Base-by-base conservation (phyloP, 2,888 invertebrate genomes). In the Cheilosia vernalis region DNA sequence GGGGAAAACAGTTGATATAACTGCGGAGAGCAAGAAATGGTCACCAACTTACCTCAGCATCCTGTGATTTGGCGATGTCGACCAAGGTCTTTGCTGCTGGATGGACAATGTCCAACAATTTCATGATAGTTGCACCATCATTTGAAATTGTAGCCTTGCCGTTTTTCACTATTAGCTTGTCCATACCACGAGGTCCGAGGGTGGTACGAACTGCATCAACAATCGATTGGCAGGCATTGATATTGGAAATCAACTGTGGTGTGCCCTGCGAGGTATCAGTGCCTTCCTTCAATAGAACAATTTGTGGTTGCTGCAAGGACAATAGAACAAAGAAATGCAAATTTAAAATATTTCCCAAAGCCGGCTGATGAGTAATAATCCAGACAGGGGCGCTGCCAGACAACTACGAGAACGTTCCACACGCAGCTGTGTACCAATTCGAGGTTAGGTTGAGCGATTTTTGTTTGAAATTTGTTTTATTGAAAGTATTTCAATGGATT, bases 41-140 rank as follows among this genome's bases (percentile, higher is more conserved):
- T 10, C 2, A 19, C 1, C 2, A 33, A 81, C 89, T 92, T 90
- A 97, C 98, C 95, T 99, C 99, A 30, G 98, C 98, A 94, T 99
- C 99, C 92, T 99, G 99, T 49, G 99, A 99, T 92, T 98, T 98
- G 24, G 99, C 99, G 88, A 99, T 99, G 90, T 99, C 99, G 3
- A 99, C 99, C 87, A 99, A 93, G 0, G 98, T 98, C 92, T 97
- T 98, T 0, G 99, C 99, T 24, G 99, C 99, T 0, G 99, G 99
- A 92, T 99, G 99, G 24, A 99, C 95, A 89, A 99, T 96, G 90
- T 99, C 99, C 89, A 99, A 91, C n/a, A 98, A 94, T 93, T 99
- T 99, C 95, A 99, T 95, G 87, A 99, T 99, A 0, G 99, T 99
- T 6, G 99, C 99, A 15, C 99, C 99, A 93, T 99, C 99, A 91